These are phyloP conservation scores for Mormyrus lacerda DNA, from an alignment of 2,113 vertebrate genomes.

Conservation along the genomic window DNA sequence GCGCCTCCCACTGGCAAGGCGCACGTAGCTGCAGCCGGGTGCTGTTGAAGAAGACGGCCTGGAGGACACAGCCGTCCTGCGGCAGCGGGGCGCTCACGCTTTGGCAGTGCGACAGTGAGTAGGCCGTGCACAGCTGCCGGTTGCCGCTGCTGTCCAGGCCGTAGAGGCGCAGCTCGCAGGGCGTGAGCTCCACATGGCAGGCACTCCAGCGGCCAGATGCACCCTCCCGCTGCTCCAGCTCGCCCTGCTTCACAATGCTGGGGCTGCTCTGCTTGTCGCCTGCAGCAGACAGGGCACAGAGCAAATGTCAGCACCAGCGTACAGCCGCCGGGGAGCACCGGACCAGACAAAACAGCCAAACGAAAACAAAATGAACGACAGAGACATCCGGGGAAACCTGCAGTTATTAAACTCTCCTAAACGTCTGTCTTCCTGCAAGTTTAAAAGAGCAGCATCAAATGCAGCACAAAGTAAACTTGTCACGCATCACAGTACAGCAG, in stretches of 20 bases:
- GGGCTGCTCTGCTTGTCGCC: constrained; percentile 70
- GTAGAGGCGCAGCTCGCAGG: constrained; percentile 79
- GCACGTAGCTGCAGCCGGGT: constrained; percentile 80
- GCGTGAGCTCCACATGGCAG: constrained; percentile 83
- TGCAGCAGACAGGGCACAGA: constrained; percentile 44
- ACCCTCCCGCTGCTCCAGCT: constrained; percentile 78
- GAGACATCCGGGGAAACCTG: neutral
- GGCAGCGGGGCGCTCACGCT: constrained; percentile 69
- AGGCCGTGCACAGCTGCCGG: constrained; percentile 71
- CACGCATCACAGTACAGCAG: neutral
- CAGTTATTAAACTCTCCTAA: neutral
- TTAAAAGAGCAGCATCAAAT: neutral
- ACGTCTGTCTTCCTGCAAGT: neutral
- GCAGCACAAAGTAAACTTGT: neutral
- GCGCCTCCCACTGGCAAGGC: constrained; percentile 77
- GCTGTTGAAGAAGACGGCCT: constrained; percentile 78
- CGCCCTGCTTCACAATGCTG: constrained; percentile 83
- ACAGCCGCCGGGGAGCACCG: neutral
- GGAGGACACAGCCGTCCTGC: constrained; percentile 73
- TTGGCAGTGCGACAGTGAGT: constrained; percentile 82
- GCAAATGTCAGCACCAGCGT: neutral
- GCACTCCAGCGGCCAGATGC: constrained; percentile 75
- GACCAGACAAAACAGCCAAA: neutral
- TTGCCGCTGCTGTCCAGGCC: constrained; percentile 82
- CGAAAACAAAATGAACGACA: neutral